A percentile compares a stretch with the other conserved stretches of the same genome.
Conservation (phyloP, 2,797 vertebrate species). For the Choloepus didactylus region DNA sequence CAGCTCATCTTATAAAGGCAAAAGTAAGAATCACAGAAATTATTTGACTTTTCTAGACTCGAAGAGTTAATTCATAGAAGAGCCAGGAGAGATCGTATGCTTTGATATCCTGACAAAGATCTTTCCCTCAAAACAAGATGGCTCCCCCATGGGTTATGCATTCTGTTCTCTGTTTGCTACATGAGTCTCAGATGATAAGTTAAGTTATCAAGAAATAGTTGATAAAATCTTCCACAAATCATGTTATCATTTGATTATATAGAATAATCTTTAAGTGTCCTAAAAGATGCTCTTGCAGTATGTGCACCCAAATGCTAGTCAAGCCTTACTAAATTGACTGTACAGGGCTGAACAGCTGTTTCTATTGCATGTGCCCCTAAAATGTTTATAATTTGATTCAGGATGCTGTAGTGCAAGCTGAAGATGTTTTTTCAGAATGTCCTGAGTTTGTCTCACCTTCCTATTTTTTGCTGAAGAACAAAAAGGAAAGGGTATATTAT, state of each 20-base stretch:
- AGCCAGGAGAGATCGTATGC: neutral
- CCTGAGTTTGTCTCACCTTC: neutral
- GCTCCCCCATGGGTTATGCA: neutral
- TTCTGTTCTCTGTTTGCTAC: neutral
- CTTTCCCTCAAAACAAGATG: neutral
- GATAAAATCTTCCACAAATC: constrained; percentile 16
- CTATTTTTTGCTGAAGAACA: neutral
- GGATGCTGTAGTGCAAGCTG: neutral
- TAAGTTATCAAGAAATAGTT: neutral
- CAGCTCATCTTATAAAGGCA: neutral
- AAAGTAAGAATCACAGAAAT: constrained; percentile 32
- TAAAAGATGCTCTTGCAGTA: neutral
- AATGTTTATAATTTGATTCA: neutral
- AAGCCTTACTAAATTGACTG: neutral
- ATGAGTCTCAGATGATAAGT: neutral
- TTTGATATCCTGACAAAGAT: neutral
- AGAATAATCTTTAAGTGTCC: neutral
- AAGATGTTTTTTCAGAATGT: neutral
- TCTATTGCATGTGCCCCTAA: neutral
- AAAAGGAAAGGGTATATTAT: neutral
- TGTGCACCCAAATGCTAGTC: neutral
- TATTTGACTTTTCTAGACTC: neutral
- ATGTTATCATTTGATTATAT: neutral
- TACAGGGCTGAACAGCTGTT: neutral
- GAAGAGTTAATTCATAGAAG: constrained; percentile 23